A percentile compares a stretch with the other conserved stretches of the same genome.
Conservation (phyloP, 2,113 vertebrate species). For the Gobiocypris rarus region DNA sequence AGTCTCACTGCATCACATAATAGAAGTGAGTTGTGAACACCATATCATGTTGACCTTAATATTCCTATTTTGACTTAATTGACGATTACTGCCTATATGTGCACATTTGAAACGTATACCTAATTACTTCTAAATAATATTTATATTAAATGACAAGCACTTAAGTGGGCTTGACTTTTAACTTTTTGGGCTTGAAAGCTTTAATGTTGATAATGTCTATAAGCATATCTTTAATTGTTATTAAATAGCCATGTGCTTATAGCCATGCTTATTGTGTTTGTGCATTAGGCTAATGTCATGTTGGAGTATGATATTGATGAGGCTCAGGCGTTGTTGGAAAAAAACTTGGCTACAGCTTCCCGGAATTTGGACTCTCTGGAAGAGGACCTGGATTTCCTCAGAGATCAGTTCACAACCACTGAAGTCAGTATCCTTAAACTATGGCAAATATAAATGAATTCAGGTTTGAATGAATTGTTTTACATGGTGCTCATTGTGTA, state of each 20-base stretch:
- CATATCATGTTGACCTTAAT: background rate
- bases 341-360: conserved; percentile 91
- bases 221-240: background rate
- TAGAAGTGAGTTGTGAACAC: background rate
- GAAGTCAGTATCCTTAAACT: conserved; percentile 99
- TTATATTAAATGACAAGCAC: too few relatives aligned
- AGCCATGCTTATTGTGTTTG: background rate
- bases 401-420: conserved; percentile 98
- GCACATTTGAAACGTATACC: too few relatives aligned
- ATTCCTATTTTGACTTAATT: background rate
- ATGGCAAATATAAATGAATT: background rate
- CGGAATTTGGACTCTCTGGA: conserved; percentile 93
- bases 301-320: conserved; percentile 98
- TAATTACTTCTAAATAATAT: too few relatives aligned
- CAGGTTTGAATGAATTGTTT: background rate
- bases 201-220: too few relatives aligned
- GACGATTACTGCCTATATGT: background rate
- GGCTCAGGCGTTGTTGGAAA: conserved; percentile 92
- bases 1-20: background rate
- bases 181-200: too few relatives aligned
- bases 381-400: conserved; percentile 95
- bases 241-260: too few relatives aligned
- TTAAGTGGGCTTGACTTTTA: too few relatives aligned
- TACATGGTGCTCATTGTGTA: background rate
- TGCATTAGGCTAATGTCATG: conserved; percentile 95